Base-by-base conservation (phyloP, 2,888 invertebrate species). In the Plusia festucae region DNA sequence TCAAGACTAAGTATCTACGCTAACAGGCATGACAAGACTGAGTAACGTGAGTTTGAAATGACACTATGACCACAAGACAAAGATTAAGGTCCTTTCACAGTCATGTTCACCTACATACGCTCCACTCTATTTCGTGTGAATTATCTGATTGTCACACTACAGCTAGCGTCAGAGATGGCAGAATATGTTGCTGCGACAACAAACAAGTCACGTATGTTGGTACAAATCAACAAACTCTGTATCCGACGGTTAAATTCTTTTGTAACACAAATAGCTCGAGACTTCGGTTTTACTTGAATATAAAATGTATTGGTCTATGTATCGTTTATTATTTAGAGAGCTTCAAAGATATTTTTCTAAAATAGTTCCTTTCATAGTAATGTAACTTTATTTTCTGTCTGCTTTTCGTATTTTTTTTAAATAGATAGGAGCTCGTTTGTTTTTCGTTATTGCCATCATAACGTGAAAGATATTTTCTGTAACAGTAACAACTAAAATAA, bases 211-310 rank as follows among this genome's bases (percentile, higher is more conserved):
- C 18, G 46, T 49, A 49, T 49, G 46, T 49, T 20, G 11, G 46
- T 18, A 49, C 20, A 49, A 49, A 49, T 49, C 46, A 49, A 49
- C 46, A 49, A 49, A 18, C 46, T 49, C 18, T 18, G 20, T 49
- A 20, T 49, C 46, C 20, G 46, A 49, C 20, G 11, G 18, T 20
- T 49, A 49, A 49, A 49, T 18, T 49, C 46, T 49, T 49, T 49
- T 18, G 46, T 49, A 49, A 20, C 46, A 20, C 18, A 9, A 18
- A 20, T 49, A 20, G 40, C 40, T 4, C 18, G 18, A 20, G 18
- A 20, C 18, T 20, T 49, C 18, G 9, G 46, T 46, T 11, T 18
- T 46, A 18, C 46, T 7, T 46, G 46, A 20, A 49, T 20, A 11
- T 49, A 20, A 18, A 20, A 18, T 20, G 7, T 49, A 16, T 11